These are phyloP conservation scores for Macaria notata DNA, from an alignment of 2,888 invertebrate species.

Conservation along the genomic window DNA sequence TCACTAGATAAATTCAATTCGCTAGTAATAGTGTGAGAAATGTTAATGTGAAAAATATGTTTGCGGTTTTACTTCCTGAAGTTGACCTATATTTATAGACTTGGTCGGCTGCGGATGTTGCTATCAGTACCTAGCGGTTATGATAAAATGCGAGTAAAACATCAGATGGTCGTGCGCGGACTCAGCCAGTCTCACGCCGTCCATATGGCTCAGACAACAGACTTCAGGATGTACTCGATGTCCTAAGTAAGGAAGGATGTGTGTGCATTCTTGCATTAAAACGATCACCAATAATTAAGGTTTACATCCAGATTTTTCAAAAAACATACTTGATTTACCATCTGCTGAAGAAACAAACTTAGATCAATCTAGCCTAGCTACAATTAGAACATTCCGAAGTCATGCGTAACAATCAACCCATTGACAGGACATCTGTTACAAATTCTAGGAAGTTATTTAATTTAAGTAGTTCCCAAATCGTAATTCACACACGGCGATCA, in stretches of 20 bases:
- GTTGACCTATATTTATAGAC: constrained; percentile 57
- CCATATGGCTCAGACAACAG: constrained; percentile 55
- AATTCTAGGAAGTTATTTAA: constrained; percentile 45
- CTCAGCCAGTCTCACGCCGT: constrained; percentile 45
- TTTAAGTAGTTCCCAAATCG: constrained; percentile 42
- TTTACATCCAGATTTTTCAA: no score
- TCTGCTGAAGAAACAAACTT: no score
- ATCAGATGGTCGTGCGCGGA: constrained; percentile 53
- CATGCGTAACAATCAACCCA: constrained; percentile 14
- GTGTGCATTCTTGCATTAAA: neutral
- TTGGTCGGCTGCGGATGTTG: constrained; percentile 57
- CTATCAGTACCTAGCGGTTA: constrained; percentile 55
- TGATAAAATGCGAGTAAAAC: constrained; percentile 57
- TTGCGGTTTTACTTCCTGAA: constrained; percentile 75
- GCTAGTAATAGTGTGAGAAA: constrained; percentile 13
- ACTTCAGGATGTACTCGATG: constrained; percentile 33
- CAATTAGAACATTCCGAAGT: constrained; percentile 3
- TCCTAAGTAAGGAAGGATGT: constrained; percentile 9
- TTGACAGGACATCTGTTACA: constrained; percentile 27
- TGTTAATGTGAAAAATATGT: constrained; percentile 50
- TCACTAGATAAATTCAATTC: no score
- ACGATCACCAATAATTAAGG: neutral
- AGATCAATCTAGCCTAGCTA: no score
- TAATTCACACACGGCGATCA: constrained; percentile 57
- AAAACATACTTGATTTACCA: no score